These are phyloP conservation scores for Yasuhikotakia modesta DNA, from an alignment of 2,797 vertebrate genomes.

Conservation along the genomic window DNA sequence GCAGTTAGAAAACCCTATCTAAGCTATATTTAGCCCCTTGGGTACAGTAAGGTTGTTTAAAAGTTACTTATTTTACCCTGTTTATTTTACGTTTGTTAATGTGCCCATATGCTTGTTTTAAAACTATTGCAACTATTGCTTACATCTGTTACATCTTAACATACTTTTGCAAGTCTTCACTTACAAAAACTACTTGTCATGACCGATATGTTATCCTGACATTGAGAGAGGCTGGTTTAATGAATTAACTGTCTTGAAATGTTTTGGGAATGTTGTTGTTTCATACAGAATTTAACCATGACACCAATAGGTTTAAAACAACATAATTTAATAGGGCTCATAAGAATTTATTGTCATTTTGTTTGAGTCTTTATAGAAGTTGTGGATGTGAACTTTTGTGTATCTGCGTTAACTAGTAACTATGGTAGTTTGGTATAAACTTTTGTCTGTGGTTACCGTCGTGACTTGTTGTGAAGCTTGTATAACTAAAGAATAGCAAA, in stretches of 20 bases:
- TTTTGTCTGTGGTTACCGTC: not conserved
- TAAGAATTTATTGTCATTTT: too few relatives aligned
- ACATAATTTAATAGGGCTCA: not conserved
- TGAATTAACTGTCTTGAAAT: not conserved
- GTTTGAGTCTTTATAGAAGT: too few relatives aligned
- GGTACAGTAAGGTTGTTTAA: not conserved
- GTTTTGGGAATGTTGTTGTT: not conserved
- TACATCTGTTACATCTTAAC: not conserved
- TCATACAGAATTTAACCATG: not conserved
- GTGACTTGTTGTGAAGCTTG: not conserved
- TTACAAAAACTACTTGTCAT: not conserved
- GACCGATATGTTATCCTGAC: not conserved
- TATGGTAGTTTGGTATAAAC: too few relatives aligned
- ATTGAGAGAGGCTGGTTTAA: not conserved
- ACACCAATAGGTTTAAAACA: not conserved
- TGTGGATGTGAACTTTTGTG: too few relatives aligned
- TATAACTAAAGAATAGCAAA: not conserved
- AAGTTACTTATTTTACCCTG: conserved; percentile 56
- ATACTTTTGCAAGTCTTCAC: too few relatives aligned
- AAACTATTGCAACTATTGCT: not conserved
- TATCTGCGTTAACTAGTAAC: too few relatives aligned
- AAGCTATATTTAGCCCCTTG: not conserved
- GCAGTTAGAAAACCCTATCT: not conserved
- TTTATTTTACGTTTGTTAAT: conserved; percentile 72
- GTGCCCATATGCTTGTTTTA: not conserved